A percentile compares a stretch with the other conserved stretches of the same genome.
phyloP scores from a whole-genome alignment of 2,113 vertebrate genomes.

The Prunella himalayana region DNA sequence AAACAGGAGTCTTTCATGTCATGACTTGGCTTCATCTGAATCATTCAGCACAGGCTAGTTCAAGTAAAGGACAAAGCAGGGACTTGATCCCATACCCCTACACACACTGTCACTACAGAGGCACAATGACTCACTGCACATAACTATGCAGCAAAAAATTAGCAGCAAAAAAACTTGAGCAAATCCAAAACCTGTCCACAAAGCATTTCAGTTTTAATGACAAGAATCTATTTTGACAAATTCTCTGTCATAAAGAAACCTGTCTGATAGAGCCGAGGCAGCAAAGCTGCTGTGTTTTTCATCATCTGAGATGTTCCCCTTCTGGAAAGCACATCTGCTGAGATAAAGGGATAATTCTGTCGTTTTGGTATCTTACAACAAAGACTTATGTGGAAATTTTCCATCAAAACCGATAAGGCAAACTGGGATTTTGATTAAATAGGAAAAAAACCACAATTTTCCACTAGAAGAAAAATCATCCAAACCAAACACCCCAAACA shows the following conservation, averaged over 20 bases:
- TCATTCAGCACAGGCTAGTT: background rate
- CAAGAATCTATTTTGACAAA: constrained; percentile 21
- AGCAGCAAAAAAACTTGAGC: background rate
- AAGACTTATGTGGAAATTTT: background rate
- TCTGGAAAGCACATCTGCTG: constrained; percentile 18
- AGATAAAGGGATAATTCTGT: constrained; percentile 36
- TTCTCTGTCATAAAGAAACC: background rate
- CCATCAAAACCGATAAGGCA: background rate
- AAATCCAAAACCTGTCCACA: background rate
- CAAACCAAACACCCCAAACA: accelerated
- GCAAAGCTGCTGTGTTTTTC: constrained; percentile 23
- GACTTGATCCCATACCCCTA: background rate
- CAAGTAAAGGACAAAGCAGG: background rate
- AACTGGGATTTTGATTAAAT: constrained; percentile 2
- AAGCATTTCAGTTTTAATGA: background rate
- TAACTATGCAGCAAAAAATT: background rate
- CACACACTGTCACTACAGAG: background rate
- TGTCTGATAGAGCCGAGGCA: background rate
- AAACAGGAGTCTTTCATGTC: background rate
- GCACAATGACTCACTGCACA: background rate
- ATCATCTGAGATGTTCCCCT: constrained; percentile 14
- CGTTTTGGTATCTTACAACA: background rate
- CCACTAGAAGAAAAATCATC: background rate
- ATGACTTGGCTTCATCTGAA: background rate
- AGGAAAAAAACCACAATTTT: background rate